These are phyloP conservation scores for Mimas tiliae DNA, from an alignment of 2,888 invertebrate genomes.

Conservation along the genomic window DNA sequence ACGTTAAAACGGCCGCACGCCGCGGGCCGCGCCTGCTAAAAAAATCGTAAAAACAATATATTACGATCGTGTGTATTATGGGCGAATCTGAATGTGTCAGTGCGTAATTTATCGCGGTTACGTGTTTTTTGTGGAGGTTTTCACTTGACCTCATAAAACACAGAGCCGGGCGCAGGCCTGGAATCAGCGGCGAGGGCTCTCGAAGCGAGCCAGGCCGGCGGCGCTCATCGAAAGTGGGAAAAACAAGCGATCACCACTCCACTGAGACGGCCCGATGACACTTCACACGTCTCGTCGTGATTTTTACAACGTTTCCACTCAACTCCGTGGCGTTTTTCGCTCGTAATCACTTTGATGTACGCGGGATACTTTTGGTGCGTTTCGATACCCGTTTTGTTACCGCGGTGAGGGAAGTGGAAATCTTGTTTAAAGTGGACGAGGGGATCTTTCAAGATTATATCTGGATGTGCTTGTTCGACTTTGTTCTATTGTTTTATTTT, in stretches of 20 bases:
- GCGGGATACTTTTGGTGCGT: constrained; percentile 36
- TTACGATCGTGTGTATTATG: constrained; percentile 80
- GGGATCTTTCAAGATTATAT: constrained; percentile 27
- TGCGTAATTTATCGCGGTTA: constrained; percentile 81
- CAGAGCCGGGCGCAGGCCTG: constrained; percentile 68
- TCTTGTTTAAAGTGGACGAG: constrained; percentile 18
- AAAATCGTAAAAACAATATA: constrained; percentile 75
- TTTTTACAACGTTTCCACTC: constrained; percentile 81
- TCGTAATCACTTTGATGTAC: constrained; percentile 78
- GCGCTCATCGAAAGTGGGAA: constrained; percentile 79
- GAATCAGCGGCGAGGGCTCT: constrained; percentile 72
- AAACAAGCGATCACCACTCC: constrained; percentile 83
- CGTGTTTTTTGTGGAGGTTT: constrained; percentile 81
- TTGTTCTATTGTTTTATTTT: neutral
- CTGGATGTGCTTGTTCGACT: neutral
- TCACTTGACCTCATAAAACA: constrained; percentile 84
- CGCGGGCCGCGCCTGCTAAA: constrained; percentile 44
- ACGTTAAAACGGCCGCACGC: constrained; percentile 41
- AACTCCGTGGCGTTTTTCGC: constrained; percentile 72
- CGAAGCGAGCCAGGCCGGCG: constrained; percentile 65
- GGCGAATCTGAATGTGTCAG: constrained; percentile 83
- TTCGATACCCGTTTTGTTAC: constrained; percentile 3
- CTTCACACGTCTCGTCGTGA: constrained; percentile 81
- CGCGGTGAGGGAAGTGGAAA: neutral
- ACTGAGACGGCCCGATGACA: constrained; percentile 77